Base-by-base conservation (phyloP, 1,140 invertebrate species). In the Macrotrachela quadricornifera region DNA sequence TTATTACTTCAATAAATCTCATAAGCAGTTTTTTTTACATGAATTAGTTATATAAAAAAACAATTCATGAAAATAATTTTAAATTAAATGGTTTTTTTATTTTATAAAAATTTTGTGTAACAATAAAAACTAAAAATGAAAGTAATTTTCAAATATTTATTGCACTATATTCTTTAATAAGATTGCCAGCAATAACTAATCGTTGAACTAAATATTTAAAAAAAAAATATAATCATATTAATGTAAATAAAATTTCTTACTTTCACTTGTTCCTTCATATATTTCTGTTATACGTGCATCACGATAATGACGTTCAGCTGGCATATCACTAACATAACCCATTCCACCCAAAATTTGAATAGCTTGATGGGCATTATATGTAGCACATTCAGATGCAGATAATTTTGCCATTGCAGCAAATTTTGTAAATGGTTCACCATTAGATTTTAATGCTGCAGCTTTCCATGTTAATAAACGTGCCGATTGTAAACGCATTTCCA, bases 401-500 rank as follows among this genome's bases (percentile, higher is more conserved):
- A 94, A 68, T 68, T 94, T 94, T 1, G 85, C 87, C 85, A 94
- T 92, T 6, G 90, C 87, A 12, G 88, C 86, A 73, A 88, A 84
- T 76, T 79, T 57, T 18, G 62, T 64, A 55, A 56, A 49, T 1
- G 79, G 73, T 66, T 80, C 76, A 18, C 80, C 78, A 55, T 77
- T 77, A 67, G 92, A 87, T 69, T 90, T 91, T 4, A 91, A 68
- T 68, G 78, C 78, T 37, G 87, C 85, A 10, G 88, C 85, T 56
- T 83, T 77, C 81, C 84, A 92, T 0, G 83, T 90, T 1, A 95
- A 70, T 16, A 95, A 67, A 39, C 88, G 73, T 0, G 87, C 79
- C 37, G 80, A 76, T 65, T 94, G 85, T 37, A 92, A 59, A 59
- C 73, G 71, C 18, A 83, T 48, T 10, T 83, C 79, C 85, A 94